Percentiles rank a stretch among this genome's conserved stretches.
Evolutionary conservation across 2,797 vertebrate species (phyloP).

Genomic region (Thaleichthys pacificus): DNA sequence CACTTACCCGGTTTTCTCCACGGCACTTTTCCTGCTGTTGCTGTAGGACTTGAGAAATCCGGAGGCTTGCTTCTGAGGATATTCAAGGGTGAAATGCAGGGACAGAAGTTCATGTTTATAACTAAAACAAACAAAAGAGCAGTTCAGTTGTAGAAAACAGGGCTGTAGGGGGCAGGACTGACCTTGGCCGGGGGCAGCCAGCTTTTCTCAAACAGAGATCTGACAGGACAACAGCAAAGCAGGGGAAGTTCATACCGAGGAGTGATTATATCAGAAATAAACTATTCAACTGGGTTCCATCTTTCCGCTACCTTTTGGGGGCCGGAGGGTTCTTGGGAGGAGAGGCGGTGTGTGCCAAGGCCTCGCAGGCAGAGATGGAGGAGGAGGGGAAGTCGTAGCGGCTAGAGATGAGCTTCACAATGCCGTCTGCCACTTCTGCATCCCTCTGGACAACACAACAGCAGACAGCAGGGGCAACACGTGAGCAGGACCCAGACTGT

Average conservation of each 20-base stretch:
- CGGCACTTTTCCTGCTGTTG: slow-evolving; percentile 36
- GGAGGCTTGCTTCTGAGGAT: slow-evolving; percentile 36
- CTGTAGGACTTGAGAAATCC: slow-evolving; percentile 41
- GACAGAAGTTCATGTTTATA: slow-evolving; percentile 8
- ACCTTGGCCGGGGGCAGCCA: slow-evolving; percentile 54
- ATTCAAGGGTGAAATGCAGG: slow-evolving; percentile 4
- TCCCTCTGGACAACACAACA: slow-evolving; percentile 50
- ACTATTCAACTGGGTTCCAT: background rate
- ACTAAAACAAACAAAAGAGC: background rate
- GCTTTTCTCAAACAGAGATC: slow-evolving; percentile 54
- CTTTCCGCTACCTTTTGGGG: slow-evolving; percentile 53
- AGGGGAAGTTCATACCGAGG: too few species aligned
- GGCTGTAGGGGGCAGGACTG: slow-evolving; percentile 37
- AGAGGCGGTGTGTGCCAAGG: background rate
- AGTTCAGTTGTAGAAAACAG: background rate
- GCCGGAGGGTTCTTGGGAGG: slow-evolving; percentile 27
- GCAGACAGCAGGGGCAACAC: background rate
- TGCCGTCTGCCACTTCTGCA: slow-evolving; percentile 49
- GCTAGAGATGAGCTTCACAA: slow-evolving; percentile 73
- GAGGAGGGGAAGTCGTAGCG: slow-evolving; percentile 52
- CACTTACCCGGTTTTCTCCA: slow-evolving; percentile 53
- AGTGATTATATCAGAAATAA: background rate
- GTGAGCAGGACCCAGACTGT: background rate
- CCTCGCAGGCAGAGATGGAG: slow-evolving; percentile 29
- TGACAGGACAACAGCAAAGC: slow-evolving; percentile 36